Evolutionary conservation across 2,888 invertebrate species (phyloP), one percentile per base, ranked within the genome.

Genomic region (Alsophila aescularia): DNA sequence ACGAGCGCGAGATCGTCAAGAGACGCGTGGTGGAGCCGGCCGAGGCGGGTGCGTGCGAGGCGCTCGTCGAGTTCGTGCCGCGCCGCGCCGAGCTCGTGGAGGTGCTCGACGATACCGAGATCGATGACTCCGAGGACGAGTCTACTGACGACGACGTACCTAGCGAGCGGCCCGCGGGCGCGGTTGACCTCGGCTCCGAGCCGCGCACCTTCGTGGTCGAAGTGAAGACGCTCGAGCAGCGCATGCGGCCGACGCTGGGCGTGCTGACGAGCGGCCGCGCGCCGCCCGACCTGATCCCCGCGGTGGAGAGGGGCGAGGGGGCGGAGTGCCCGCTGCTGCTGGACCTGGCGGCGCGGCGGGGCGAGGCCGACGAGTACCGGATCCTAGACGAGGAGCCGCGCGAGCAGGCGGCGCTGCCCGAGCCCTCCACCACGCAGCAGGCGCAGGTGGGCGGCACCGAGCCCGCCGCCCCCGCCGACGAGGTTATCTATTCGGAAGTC

Each of bases 1-100:
- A 92, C 61, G 95, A 94, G 71, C 93, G 92, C 72, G 95, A 96
- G 79, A 94, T 96, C 43, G 83, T 94, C 0, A 94, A 94, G 73
- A 95, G 16, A 75, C 24, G 73, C 79, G n/a, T n/a, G n/a, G n/a
- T 83, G 10, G 69, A 73, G 69, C 92, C 92, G 0, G 88, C 91
- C 0, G 93, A 92, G 53, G 83, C 90, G 24, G n/a, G 21, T 5
- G 21, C 90, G 21, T 72, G 90, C 39, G 93, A 93, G 69, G 88
- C 92, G 31, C 91, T 90, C 1, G 88, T 92, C 44, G 91, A 92
- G 13, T 92, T 93, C 66, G 84, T 92, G 24, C 93, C 93, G 29
- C 93, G 90, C 60, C 88, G 81, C 55, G 93, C 92, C 2, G 93
- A 93, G 64, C 89, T 88, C 0, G 93, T 93, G 1, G 87, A 93